phyloP scores from a whole-genome alignment of 2,888 invertebrate species.

The Stegana nigrithorax region DNA sequence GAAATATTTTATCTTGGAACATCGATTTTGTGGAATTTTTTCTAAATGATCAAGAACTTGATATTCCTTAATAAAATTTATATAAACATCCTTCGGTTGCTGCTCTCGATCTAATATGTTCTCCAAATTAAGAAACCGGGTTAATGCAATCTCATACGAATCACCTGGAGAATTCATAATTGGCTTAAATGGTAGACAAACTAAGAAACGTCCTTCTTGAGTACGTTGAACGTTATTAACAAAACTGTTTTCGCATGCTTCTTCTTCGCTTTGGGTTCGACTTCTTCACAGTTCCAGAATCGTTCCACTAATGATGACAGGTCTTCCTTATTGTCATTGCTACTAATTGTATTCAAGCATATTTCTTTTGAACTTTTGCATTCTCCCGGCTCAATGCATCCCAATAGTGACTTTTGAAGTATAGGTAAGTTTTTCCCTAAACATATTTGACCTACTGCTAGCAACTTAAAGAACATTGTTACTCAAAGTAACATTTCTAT shows the following conservation, averaged over 20 bases:
- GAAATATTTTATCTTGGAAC: neutral
- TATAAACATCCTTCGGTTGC: neutral
- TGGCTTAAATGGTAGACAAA: neutral
- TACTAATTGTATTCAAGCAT: no score
- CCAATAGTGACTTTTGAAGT: no score
- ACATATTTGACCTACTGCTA: no score
- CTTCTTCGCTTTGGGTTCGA: neutral
- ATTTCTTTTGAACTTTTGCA: no score
- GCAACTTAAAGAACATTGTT: no score
- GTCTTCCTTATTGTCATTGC: no score
- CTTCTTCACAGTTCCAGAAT: conserved; percentile 13
- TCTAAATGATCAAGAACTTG: conserved; percentile 12
- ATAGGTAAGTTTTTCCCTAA: no score
- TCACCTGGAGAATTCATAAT: neutral
- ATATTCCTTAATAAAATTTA: conserved; percentile 12
- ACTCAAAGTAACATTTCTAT: no score
- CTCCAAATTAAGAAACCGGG: neutral
- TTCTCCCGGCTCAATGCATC: no score
- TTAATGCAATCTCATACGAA: neutral
- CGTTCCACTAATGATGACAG: conserved; percentile 16
- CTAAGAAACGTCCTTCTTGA: neutral
- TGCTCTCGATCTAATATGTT: neutral
- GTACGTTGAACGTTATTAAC: neutral
- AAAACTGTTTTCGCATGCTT: conserved; percentile 1
- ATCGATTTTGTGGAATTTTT: neutral